Conservation (phyloP, 2,888 invertebrate genomes). For the Nemotelus nigrinus region DNA sequence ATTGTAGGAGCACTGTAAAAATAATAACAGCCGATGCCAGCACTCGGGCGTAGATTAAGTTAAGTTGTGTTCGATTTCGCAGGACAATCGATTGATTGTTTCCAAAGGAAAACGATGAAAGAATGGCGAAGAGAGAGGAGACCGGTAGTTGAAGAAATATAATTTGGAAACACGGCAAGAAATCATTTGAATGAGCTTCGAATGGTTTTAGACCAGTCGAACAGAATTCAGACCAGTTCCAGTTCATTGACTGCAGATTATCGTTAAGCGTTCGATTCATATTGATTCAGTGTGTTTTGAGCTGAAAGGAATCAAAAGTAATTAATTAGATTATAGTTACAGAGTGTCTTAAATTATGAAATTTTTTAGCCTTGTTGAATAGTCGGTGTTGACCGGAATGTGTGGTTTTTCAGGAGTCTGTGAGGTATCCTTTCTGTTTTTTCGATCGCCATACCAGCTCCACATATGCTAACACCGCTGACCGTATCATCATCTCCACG, state of each 20-base stretch:
- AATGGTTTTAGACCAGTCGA: constrained; percentile 77
- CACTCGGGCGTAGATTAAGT: constrained; percentile 73
- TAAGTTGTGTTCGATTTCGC: constrained; percentile 72
- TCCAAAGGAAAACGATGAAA: constrained; percentile 86
- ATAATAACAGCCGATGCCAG: constrained; percentile 72
- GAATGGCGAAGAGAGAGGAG: constrained; percentile 75
- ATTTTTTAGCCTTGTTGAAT: too few species aligned
- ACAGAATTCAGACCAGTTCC: constrained; percentile 82
- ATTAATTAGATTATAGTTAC: too few species aligned
- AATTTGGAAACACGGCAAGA: constrained; percentile 87
- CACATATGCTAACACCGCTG: too few species aligned
- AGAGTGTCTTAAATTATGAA: too few species aligned
- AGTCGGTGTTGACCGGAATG: too few species aligned
- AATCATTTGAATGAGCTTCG: constrained; percentile 75
- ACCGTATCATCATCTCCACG: too few species aligned
- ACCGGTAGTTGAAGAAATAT: constrained; percentile 81
- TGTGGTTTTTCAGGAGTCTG: too few species aligned
- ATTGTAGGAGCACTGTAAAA: constrained; percentile 74
- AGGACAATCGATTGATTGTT: constrained; percentile 71
- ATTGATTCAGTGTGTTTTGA: neutral
- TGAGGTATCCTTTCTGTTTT: too few species aligned
- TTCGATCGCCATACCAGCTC: too few species aligned
- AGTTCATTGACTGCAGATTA: constrained; percentile 56
- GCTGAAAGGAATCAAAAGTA: neutral
- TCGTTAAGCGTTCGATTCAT: neutral